Percentiles rank a stretch among this genome's conserved stretches.
Conservation (phyloP, 2,797 vertebrate species). For the Melanogrammus aeglefinus region DNA sequence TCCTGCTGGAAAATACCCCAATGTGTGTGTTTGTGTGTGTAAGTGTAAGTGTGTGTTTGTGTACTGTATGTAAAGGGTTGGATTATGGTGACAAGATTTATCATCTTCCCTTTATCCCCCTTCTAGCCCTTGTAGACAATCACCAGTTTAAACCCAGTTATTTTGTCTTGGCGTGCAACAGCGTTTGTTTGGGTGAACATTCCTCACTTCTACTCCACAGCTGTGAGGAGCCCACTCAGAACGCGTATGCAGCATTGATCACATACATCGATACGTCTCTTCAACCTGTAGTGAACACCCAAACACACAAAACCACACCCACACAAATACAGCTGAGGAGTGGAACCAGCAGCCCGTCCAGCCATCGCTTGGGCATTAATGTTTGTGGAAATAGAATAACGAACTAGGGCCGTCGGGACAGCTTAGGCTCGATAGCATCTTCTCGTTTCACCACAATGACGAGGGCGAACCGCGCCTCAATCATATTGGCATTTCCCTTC, state of each 20-base stretch:
- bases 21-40: slow-evolving; percentile 6
- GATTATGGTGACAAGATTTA: background rate
- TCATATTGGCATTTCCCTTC: background rate
- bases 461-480: background rate
- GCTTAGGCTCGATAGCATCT: background rate
- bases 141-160: background rate
- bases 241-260: background rate
- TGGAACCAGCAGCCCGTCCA: slow-evolving; percentile 34
- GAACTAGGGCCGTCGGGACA: background rate
- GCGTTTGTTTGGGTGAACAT: background rate
- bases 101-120: no score
- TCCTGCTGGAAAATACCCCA: slow-evolving; percentile 20
- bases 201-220: background rate
- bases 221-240: background rate
- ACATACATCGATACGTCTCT: slow-evolving; percentile 23
- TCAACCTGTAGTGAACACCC: slow-evolving; percentile 12
- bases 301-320: background rate
- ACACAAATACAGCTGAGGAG: slow-evolving; percentile 19
- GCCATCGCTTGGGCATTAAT: background rate
- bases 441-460: background rate
- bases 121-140: background rate
- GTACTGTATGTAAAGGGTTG: background rate
- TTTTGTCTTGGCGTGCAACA: background rate
- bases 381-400: slow-evolving; percentile 10
- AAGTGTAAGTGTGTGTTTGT: slow-evolving; percentile 7